Conservation (phyloP, 2,797 vertebrate species). For the Neostethus bicornis region DNA sequence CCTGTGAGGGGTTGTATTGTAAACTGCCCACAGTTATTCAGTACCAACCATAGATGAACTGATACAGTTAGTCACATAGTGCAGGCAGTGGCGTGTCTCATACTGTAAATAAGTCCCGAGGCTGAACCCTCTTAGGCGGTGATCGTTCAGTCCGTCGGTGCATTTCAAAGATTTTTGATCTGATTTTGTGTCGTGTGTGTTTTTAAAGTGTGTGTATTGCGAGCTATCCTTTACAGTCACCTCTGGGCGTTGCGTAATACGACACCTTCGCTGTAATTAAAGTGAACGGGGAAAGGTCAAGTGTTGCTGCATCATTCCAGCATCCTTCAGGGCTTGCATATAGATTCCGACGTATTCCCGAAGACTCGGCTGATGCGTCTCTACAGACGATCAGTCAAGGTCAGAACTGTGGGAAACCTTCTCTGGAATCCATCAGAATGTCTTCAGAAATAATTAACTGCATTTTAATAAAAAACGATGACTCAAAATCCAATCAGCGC, state of each 20-base stretch:
- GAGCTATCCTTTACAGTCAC: conserved; percentile 7
- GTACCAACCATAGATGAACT: too few species aligned
- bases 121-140: too few species aligned
- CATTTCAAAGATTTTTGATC: conserved; percentile 17
- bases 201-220: conserved; percentile 19
- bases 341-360: conserved; percentile 12
- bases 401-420: conserved; percentile 9
- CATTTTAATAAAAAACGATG: too few species aligned
- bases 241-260: conserved; percentile 18
- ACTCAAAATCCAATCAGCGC: too few species aligned
- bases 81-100: too few species aligned
- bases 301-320: conserved; percentile 9
- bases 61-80: too few species aligned
- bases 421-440: too few species aligned
- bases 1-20: too few species aligned
- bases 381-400: conserved; percentile 16
- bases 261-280: conserved; percentile 28
- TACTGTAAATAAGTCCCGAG: too few species aligned
- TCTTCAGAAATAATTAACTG: too few species aligned
- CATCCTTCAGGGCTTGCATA: conserved; percentile 10
- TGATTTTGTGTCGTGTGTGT: conserved; percentile 7
- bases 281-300: conserved; percentile 31
- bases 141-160: too few species aligned
- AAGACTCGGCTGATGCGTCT: conserved; percentile 8
- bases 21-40: too few species aligned